Conservation (phyloP, 2,113 vertebrate genomes). For the Pituophis catenifer region DNA sequence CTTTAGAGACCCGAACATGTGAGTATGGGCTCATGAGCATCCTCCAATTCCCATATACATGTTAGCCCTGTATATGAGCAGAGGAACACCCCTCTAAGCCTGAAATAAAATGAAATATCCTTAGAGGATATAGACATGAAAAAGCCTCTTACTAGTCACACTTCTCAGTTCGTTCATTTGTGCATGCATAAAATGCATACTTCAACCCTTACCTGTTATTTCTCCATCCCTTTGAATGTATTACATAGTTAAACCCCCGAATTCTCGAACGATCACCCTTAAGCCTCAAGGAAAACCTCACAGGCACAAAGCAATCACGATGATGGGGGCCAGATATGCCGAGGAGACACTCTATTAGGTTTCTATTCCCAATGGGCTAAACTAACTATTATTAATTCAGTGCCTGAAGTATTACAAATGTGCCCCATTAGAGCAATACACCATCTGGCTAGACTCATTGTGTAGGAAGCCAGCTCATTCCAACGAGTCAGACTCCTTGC, state of each 20-base stretch:
- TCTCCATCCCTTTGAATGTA: neutral
- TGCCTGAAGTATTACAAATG: conserved; percentile 10
- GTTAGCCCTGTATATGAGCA: neutral
- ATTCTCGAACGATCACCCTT: conserved; percentile 2
- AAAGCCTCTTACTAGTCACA: neutral
- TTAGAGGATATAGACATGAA: neutral
- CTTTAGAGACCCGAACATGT: neutral
- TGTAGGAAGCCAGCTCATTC: neutral
- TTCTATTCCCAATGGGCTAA: conserved; percentile 5
- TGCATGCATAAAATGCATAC: neutral
- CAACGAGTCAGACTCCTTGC: neutral
- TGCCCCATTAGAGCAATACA: neutral
- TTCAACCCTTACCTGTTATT: neutral
- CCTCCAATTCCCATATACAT: neutral
- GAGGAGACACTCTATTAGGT: conserved; percentile 9
- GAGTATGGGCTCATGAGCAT: neutral
- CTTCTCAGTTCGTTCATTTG: neutral
- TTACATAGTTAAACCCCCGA: conserved; percentile 9
- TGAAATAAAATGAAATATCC: neutral
- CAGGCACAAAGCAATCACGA: neutral
- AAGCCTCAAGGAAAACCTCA: conserved; percentile 8
- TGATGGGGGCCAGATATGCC: conserved; percentile 23
- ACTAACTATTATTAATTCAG: conserved; percentile 17
- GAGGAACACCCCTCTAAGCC: neutral
- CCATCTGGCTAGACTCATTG: conserved; percentile 7